Percentiles rank a stretch among this genome's conserved stretches.
phyloP scores from a whole-genome alignment of 1,140 invertebrate species.

The Hylaeus anthracinus region DNA sequence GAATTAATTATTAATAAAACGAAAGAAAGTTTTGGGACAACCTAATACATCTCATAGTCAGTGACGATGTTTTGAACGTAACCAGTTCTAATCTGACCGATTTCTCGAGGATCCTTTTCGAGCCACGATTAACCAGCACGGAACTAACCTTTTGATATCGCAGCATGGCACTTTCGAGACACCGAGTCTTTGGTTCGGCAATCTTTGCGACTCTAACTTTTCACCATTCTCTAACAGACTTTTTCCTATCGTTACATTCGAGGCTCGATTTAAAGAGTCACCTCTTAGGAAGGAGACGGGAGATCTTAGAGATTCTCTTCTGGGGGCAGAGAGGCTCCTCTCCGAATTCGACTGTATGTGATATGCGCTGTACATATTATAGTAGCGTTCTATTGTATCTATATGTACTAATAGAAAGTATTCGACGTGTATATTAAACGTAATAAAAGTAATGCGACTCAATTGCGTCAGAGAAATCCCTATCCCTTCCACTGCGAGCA shows the following conservation, averaged over 20 bases:
- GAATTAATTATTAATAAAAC: too few species aligned
- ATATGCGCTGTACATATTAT: conserved; percentile 66
- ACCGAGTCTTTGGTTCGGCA: not conserved
- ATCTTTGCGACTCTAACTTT: not conserved
- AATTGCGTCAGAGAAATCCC: conserved; percentile 6
- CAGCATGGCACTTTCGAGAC: not conserved
- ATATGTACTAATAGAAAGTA: conserved; percentile 64
- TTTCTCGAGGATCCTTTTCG: not conserved
- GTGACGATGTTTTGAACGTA: not conserved
- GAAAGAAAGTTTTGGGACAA: too few species aligned
- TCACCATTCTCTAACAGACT: conserved; percentile 13
- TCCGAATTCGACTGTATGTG: conserved; percentile 64
- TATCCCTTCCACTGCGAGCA: not conserved
- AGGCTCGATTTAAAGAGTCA: conserved; percentile 6
- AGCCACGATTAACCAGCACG: not conserved
- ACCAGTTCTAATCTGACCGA: not conserved
- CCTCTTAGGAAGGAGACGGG: conserved; percentile 24
- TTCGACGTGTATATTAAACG: conserved; percentile 69
- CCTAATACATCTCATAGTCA: too few species aligned
- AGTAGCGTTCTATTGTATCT: conserved; percentile 66
- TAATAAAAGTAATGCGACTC: conserved; percentile 62
- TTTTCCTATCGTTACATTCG: conserved; percentile 25
- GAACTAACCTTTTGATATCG: conserved; percentile 27
- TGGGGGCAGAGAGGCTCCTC: conserved; percentile 5
- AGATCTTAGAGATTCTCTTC: conserved; percentile 20